Percentiles rank a stretch among this genome's conserved stretches.
Conservation (phyloP, 2,888 invertebrate species). For the Cenopis cana region DNA sequence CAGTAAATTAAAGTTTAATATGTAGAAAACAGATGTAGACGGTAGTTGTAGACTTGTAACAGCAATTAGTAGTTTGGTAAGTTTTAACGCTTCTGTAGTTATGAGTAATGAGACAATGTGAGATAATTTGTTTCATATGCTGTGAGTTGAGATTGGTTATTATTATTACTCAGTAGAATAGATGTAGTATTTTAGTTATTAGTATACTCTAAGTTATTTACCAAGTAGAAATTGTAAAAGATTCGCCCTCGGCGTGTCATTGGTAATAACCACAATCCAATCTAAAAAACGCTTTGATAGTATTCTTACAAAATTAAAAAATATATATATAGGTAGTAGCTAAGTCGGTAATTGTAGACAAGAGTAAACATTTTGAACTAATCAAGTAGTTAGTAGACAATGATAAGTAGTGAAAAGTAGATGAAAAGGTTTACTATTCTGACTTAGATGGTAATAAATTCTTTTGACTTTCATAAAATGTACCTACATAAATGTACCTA, state of each 20-base stretch:
- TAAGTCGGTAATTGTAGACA: too few relatives aligned
- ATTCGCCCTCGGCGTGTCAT: not conserved
- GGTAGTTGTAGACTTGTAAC: conserved; percentile 48
- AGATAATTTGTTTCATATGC: not conserved
- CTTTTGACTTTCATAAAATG: too few relatives aligned
- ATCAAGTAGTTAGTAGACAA: too few relatives aligned
- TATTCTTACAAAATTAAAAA: too few relatives aligned
- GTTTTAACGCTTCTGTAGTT: conserved; percentile 33
- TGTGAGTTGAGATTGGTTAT: not conserved
- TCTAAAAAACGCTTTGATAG: too few relatives aligned
- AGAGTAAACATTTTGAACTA: too few relatives aligned
- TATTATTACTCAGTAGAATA: not conserved
- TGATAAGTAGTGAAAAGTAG: too few relatives aligned
- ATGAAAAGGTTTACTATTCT: too few relatives aligned
- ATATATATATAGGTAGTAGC: too few relatives aligned
- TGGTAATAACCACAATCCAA: not conserved
- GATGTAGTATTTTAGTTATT: not conserved
- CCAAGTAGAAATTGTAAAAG: not conserved
- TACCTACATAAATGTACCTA: too few relatives aligned
- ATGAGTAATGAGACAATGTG: not conserved
- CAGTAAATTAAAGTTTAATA: conserved; percentile 66
- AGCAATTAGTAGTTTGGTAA: conserved; percentile 32
- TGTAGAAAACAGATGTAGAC: conserved; percentile 48
- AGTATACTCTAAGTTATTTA: not conserved
- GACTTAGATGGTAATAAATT: too few relatives aligned